Conservation (phyloP, 2,113 vertebrate species). For the Pundamilia nyererei region DNA sequence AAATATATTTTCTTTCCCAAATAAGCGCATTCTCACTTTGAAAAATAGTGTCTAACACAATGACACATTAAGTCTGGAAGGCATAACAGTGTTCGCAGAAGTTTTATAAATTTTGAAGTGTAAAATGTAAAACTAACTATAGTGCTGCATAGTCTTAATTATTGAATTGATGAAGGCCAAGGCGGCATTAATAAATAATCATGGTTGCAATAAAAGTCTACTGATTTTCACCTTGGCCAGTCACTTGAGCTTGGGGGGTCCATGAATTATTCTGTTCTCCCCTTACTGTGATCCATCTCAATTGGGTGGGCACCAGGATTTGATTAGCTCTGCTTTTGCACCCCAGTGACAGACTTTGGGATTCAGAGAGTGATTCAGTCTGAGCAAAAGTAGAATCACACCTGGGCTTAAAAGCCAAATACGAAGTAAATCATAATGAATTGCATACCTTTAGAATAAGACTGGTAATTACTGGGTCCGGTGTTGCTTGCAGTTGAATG, state of each 20-base stretch:
- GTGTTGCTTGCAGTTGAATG: neutral
- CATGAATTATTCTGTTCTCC: conserved; percentile 37
- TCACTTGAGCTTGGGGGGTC: neutral
- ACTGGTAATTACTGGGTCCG: neutral
- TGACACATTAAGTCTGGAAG: neutral
- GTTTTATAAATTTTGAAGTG: neutral
- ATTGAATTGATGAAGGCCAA: neutral
- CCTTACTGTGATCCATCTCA: neutral
- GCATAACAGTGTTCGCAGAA: neutral
- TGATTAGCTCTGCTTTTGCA: conserved; percentile 3
- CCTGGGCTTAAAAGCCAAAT: conserved; percentile 4
- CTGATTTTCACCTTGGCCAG: conserved; percentile 14
- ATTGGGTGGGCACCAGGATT: conserved; percentile 8
- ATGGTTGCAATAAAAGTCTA: conserved; percentile 13
- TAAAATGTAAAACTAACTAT: neutral
- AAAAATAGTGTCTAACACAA: conserved; percentile 5
- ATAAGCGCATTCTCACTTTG: neutral
- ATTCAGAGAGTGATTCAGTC: neutral
- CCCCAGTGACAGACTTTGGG: neutral
- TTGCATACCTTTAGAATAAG: neutral
- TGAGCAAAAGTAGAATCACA: conserved; percentile 7
- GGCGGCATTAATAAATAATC: conserved; percentile 21
- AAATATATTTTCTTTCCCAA: neutral
- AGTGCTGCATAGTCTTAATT: neutral
- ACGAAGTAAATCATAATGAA: neutral